These are phyloP conservation scores for Pseudomyrmex dendroicus DNA, from an alignment of 1,140 invertebrate species.

Conservation along the genomic window DNA sequence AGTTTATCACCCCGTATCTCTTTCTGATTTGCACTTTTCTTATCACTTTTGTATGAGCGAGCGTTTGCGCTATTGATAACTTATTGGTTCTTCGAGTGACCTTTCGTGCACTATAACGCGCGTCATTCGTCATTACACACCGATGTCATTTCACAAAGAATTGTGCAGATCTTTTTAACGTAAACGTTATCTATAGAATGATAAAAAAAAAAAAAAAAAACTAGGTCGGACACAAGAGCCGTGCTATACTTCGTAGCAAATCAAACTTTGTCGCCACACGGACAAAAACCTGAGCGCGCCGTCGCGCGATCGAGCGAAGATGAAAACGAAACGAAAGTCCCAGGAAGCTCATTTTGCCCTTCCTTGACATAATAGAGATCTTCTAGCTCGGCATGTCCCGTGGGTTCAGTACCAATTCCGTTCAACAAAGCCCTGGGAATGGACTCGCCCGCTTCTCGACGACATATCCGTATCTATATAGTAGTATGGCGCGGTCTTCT, in stretches of 20 bases:
- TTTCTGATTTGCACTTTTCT: neutral
- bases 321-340: slow-evolving; percentile 70
- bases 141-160: neutral
- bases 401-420: slow-evolving; percentile 75
- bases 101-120: neutral
- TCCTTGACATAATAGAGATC: slow-evolving; percentile 76
- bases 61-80: slow-evolving; percentile 15
- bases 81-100: neutral
- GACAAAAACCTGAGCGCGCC: neutral
- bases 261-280: slow-evolving; percentile 23
- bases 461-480: slow-evolving; percentile 59
- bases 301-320: slow-evolving; percentile 62
- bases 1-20: too few relatives aligned
- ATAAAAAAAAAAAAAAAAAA: too few relatives aligned
- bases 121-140: neutral
- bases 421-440: slow-evolving; percentile 76
- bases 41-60: neutral
- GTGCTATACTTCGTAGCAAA: neutral
- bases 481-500: slow-evolving; percentile 28
- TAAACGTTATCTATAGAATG: neutral
- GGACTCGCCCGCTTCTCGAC: slow-evolving; percentile 68
- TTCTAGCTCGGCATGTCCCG: slow-evolving; percentile 71
- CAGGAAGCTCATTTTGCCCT: slow-evolving; percentile 75
- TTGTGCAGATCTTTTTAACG: neutral
- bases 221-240: too few relatives aligned